A percentile compares a stretch with the other conserved stretches of the same genome.
Conservation (phyloP, 2,797 vertebrate genomes). For the Microchirus variegatus region DNA sequence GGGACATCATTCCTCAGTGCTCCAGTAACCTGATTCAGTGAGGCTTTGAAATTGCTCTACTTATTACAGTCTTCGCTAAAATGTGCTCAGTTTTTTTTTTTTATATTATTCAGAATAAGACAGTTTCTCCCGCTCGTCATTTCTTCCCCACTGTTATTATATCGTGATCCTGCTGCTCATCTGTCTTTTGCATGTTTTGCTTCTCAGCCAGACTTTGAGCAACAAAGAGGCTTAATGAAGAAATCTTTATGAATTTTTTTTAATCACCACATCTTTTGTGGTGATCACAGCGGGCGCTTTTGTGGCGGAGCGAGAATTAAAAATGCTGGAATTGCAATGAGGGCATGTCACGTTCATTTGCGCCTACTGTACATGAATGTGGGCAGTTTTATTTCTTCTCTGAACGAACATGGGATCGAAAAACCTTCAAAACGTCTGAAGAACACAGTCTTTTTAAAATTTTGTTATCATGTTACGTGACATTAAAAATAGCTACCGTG, state of each 20-base stretch:
- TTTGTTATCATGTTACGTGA: no score
- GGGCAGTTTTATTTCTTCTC: no score
- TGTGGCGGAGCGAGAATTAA: neutral
- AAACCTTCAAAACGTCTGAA: no score
- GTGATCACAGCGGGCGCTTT: neutral
- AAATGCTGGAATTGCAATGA: neutral
- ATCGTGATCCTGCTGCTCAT: neutral
- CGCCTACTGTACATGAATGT: no score
- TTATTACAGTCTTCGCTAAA: constrained; percentile 1
- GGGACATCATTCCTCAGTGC: constrained; percentile 8
- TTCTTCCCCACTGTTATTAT: neutral
- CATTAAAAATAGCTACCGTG: no score
- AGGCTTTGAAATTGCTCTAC: constrained; percentile 12
- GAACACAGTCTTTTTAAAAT: no score
- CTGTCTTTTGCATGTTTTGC: neutral
- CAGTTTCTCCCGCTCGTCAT: neutral
- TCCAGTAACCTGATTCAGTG: constrained; percentile 16
- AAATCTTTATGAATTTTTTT: constrained; percentile 5
- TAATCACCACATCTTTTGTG: constrained; percentile 5
- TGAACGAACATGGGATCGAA: no score
- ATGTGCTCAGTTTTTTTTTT: neutral
- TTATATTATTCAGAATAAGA: neutral
- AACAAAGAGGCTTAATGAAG: constrained; percentile 1
- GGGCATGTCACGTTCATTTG: neutral
- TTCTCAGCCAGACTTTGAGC: neutral